A percentile compares a stretch with the other conserved stretches of the same genome.
Evolutionary conservation across 2,888 invertebrate species (phyloP).

Genomic region (Adelphocoris suturalis): DNA sequence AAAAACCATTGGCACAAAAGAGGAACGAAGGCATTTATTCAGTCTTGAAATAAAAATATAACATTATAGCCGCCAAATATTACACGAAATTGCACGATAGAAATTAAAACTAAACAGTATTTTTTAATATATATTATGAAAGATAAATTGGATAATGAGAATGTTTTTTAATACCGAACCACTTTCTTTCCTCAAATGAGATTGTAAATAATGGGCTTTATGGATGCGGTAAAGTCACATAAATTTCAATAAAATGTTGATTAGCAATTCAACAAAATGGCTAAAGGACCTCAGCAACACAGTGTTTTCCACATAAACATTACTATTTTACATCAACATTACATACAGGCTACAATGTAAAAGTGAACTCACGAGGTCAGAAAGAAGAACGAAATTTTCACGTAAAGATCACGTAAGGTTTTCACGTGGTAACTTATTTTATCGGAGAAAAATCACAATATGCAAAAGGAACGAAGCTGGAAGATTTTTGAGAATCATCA

Average conservation of each 20-base stretch:
- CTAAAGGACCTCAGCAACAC: too few relatives aligned
- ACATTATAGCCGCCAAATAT: neutral
- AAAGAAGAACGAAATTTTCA: too few relatives aligned
- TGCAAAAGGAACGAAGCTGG: too few relatives aligned
- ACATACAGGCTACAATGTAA: too few relatives aligned
- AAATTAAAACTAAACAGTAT: neutral
- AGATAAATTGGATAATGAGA: neutral
- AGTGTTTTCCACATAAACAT: too few relatives aligned
- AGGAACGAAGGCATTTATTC: constrained; percentile 30
- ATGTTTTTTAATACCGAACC: neutral
- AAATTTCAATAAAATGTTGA: neutral
- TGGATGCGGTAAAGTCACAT: neutral
- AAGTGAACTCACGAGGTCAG: too few relatives aligned
- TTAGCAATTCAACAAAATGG: neutral
- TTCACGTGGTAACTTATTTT: too few relatives aligned
- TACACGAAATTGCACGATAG: neutral
- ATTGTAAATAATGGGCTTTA: neutral
- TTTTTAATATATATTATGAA: too few relatives aligned
- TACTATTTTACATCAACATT: too few relatives aligned
- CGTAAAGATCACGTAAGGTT: too few relatives aligned
- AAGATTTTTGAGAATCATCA: too few relatives aligned
- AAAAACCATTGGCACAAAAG: neutral
- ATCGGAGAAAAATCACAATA: too few relatives aligned
- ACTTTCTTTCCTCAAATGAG: neutral
- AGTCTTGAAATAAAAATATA: constrained; percentile 16